These are phyloP conservation scores for Chaetoderma sp. DNA, from an alignment of 2,888 invertebrate genomes.

Conservation along the genomic window DNA sequence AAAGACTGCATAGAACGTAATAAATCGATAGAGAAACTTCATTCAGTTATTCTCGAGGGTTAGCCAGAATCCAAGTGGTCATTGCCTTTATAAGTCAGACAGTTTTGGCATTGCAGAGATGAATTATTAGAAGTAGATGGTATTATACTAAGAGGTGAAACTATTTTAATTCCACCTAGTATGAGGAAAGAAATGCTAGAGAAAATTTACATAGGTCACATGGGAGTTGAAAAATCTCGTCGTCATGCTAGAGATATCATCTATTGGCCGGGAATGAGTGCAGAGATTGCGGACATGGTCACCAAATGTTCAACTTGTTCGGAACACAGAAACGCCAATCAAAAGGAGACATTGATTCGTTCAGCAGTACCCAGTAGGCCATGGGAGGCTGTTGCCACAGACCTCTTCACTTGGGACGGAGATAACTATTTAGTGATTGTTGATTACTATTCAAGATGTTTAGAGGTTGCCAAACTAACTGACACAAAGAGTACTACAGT, in stretches of 20 bases:
- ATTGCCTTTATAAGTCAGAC: conserved; percentile 10
- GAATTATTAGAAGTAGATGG: conserved; percentile 6
- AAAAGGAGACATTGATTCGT: conserved; percentile 23
- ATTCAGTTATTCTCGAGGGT: conserved; percentile 4
- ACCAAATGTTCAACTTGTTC: conserved; percentile 23
- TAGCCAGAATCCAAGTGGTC: conserved; percentile 12
- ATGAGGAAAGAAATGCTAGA: conserved; percentile 18
- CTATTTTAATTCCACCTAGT: conserved; percentile 1
- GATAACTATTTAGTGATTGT: conserved; percentile 31
- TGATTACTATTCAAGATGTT: conserved; percentile 34
- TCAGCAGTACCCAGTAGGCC: conserved; percentile 20
- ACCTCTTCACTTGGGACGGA: conserved; percentile 26
- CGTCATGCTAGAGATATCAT: conserved; percentile 28
- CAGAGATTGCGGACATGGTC: conserved; percentile 31
- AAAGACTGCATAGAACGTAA: conserved; percentile 18
- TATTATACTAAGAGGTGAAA: conserved; percentile 8
- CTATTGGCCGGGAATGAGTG: conserved; percentile 37
- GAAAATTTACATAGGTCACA: conserved; percentile 29
- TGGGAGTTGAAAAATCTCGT: conserved; percentile 34
- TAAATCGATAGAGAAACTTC: background rate
- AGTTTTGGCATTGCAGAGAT: conserved; percentile 21
- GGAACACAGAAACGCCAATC: conserved; percentile 19
- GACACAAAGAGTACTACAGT: conserved; percentile 16
- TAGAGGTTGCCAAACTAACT: conserved; percentile 27
- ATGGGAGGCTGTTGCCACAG: conserved; percentile 29